A percentile compares a stretch with the other conserved stretches of the same genome.
Evolutionary conservation across 2,888 invertebrate genomes (phyloP).

Genomic region (Synanthedon myopaeformis): DNA sequence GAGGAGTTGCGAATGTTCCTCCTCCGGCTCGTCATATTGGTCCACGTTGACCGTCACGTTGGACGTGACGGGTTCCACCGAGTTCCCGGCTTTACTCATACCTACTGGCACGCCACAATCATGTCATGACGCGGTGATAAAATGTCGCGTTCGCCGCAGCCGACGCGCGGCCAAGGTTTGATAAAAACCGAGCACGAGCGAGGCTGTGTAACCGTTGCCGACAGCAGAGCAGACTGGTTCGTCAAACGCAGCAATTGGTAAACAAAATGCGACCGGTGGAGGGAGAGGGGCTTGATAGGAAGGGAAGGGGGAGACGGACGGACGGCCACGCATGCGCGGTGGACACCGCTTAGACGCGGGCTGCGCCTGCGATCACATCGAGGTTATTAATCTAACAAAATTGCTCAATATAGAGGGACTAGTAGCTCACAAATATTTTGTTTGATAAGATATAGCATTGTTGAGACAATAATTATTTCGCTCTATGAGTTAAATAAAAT

Average conservation of each 20-base stretch:
- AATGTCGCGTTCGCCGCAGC: constrained; percentile 55
- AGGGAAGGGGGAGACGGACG: constrained; percentile 92
- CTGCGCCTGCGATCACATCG: constrained; percentile 81
- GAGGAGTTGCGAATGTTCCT: constrained; percentile 53
- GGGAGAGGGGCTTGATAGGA: constrained; percentile 33
- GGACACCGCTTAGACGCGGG: constrained; percentile 71
- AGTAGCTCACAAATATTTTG: background rate
- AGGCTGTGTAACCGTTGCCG: constrained; percentile 76
- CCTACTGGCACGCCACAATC: constrained; percentile 50
- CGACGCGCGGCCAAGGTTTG: constrained; percentile 43
- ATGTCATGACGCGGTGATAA: constrained; percentile 53
- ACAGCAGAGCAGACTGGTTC: constrained; percentile 52
- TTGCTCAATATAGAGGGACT: background rate
- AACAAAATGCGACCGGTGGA: constrained; percentile 56
- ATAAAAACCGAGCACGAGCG: constrained; percentile 74
- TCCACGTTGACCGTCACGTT: constrained; percentile 58
- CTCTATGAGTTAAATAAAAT: too few relatives aligned
- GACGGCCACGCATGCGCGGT: constrained; percentile 87
- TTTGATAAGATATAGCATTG: too few relatives aligned
- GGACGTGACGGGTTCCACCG: constrained; percentile 55
- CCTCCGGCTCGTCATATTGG: constrained; percentile 44
- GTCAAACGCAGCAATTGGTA: constrained; percentile 66
- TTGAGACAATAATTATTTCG: too few relatives aligned
- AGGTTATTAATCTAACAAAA: background rate
- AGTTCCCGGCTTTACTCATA: constrained; percentile 57